A percentile compares a stretch with the other conserved stretches of the same genome.
Evolutionary conservation across 2,113 vertebrate genomes (phyloP).

Genomic region (Progne subis): DNA sequence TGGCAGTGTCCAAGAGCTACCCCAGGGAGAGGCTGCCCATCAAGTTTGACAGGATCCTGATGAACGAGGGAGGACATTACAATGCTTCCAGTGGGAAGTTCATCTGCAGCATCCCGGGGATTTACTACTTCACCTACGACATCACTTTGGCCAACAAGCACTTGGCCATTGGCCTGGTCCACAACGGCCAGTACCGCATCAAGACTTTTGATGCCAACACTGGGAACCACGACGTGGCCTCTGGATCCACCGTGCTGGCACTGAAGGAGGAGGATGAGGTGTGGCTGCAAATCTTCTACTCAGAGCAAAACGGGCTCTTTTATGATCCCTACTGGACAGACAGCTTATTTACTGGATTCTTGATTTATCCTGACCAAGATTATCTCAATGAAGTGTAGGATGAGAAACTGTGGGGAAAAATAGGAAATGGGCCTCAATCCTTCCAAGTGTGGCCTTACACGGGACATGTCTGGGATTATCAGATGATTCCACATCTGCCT

Average conservation of each 20-base stretch:
- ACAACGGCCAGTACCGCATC: slow-evolving; percentile 94
- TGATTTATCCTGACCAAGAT: slow-evolving; percentile 89
- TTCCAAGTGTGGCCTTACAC: not conserved
- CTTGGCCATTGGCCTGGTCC: slow-evolving; percentile 93
- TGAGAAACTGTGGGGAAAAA: not conserved
- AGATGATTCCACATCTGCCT: not conserved
- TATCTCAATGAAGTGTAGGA: slow-evolving; percentile 78
- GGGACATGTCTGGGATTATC: not conserved
- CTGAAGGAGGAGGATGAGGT: slow-evolving; percentile 88
- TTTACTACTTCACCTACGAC: slow-evolving; percentile 96
- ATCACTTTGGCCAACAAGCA: slow-evolving; percentile 96
- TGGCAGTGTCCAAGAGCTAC: slow-evolving; percentile 93
- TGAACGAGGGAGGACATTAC: slow-evolving; percentile 94
- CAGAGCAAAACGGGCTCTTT: slow-evolving; percentile 94
- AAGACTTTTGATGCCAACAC: slow-evolving; percentile 96
- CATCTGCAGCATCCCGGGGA: slow-evolving; percentile 86
- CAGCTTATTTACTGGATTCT: slow-evolving; percentile 95
- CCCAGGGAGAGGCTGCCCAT: slow-evolving; percentile 92
- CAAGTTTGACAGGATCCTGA: slow-evolving; percentile 90
- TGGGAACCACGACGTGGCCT: slow-evolving; percentile 93
- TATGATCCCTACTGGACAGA: slow-evolving; percentile 98
- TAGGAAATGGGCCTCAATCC: not conserved
- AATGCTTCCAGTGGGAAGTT: slow-evolving; percentile 91
- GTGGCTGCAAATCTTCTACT: slow-evolving; percentile 98
- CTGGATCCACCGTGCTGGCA: slow-evolving; percentile 90